Conservation (phyloP, 2,888 invertebrate species). For the Peribatodes rhomboidaria region DNA sequence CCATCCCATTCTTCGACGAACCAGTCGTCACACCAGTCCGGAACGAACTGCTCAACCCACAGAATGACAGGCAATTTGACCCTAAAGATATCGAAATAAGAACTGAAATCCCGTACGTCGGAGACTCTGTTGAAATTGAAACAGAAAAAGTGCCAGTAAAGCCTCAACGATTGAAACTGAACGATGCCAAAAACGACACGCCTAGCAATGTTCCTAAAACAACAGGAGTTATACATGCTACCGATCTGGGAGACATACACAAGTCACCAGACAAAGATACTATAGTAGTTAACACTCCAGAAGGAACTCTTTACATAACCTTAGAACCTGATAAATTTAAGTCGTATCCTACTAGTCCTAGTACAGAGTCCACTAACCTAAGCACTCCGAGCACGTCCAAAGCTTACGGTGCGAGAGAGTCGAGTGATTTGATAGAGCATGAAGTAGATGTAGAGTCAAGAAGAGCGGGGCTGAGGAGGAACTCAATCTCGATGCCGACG, state of each 20-base stretch:
- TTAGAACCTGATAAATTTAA: conserved; percentile 72
- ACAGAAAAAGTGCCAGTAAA: conserved; percentile 41
- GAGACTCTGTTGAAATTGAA: conserved; percentile 55
- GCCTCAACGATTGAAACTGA: conserved; percentile 38
- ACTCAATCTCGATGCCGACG: conserved; percentile 91
- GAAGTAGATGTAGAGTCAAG: conserved; percentile 67
- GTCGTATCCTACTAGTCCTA: conserved; percentile 49
- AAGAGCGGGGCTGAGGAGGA: conserved; percentile 83
- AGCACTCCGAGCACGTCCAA: conserved; percentile 68
- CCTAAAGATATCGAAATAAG: conserved; percentile 54
- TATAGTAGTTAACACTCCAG: conserved; percentile 80
- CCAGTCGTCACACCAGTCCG: conserved; percentile 60
- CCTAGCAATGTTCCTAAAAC: conserved; percentile 38
- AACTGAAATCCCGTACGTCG: conserved; percentile 44
- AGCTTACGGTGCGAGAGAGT: conserved; percentile 65
- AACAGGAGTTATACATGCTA: conserved; percentile 61
- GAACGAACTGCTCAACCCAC: conserved; percentile 29
- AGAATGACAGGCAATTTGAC: conserved; percentile 53
- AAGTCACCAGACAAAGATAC: conserved; percentile 76
- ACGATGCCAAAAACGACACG: conserved; percentile 11
- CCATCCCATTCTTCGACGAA: conserved; percentile 73
- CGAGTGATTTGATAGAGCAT: conserved; percentile 64
- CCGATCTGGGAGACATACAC: conserved; percentile 73
- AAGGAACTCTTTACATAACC: conserved; percentile 80
- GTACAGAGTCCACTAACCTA: conserved; percentile 61